phyloP scores from a whole-genome alignment of 2,113 vertebrate species.

The Peromyscus maniculatus region DNA sequence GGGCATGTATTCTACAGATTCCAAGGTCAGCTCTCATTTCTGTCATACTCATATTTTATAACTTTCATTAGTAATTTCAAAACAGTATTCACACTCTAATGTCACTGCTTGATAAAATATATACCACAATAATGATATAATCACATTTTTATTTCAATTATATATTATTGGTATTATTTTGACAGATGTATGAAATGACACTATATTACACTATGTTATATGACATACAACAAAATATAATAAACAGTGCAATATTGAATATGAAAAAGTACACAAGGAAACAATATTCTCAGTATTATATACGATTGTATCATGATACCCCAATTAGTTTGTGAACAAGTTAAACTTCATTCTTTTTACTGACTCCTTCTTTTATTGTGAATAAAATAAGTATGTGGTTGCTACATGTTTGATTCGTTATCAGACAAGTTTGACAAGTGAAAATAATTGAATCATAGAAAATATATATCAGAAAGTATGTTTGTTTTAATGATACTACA shows the following conservation, averaged over 20 bases:
- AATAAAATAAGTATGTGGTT: background rate
- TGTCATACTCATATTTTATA: background rate
- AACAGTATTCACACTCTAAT: background rate
- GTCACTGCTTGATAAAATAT: background rate
- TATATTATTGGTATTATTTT: background rate
- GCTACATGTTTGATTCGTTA: constrained; percentile 1
- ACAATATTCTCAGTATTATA: background rate
- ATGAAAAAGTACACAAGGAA: background rate
- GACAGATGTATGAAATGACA: background rate
- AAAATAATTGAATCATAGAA: constrained; percentile 65
- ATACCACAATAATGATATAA: background rate
- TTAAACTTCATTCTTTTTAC: background rate
- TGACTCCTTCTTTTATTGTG: background rate
- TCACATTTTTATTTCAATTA: background rate
- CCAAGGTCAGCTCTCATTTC: background rate
- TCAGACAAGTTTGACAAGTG: constrained; percentile 52
- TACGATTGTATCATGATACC: background rate
- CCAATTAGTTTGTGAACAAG: background rate
- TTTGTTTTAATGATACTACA: constrained; percentile 52
- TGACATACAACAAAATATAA: background rate
- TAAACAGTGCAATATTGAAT: background rate
- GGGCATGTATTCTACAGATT: background rate
- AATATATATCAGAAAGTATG: constrained; percentile 56
- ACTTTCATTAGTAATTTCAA: background rate
- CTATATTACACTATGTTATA: background rate